A percentile compares a stretch with the other conserved stretches of the same genome.
Conservation (phyloP, 2,797 vertebrate species). For the Cichlasoma orientale region DNA sequence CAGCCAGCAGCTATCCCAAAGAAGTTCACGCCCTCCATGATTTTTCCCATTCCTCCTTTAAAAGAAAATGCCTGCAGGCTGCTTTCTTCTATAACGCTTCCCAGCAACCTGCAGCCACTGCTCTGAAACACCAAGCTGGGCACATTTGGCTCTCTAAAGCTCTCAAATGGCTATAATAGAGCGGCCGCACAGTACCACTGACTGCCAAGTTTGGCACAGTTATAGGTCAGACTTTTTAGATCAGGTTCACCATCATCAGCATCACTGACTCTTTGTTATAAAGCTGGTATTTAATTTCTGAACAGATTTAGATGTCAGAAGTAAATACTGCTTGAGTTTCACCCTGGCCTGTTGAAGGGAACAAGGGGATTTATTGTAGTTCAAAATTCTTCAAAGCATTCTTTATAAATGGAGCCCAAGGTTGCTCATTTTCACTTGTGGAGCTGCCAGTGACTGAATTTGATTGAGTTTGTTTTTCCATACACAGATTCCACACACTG, state of each 20-base stretch:
- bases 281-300: neutral
- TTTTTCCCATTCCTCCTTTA: neutral
- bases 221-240: neutral
- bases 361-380: neutral
- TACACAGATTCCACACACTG: neutral
- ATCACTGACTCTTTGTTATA: neutral
- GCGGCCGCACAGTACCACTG: neutral
- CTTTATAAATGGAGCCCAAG: neutral
- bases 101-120: neutral
- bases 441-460: neutral
- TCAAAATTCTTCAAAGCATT: neutral
- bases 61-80: neutral
- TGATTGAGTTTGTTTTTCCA: constrained; percentile 4
- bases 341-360: neutral
- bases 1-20: neutral
- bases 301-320: neutral
- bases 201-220: neutral
- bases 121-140: neutral
- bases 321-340: neutral
- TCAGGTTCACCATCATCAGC: neutral
- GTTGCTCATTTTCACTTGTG: constrained; percentile 2
- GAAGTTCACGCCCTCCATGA: neutral
- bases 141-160: neutral
- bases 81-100: constrained; percentile 1
- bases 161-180: neutral